Percentiles rank a stretch among this genome's conserved stretches.
These are phyloP conservation scores for Drosophila pallidifrons DNA, from an alignment of 1,140 invertebrate species.

Conservation along the genomic window DNA sequence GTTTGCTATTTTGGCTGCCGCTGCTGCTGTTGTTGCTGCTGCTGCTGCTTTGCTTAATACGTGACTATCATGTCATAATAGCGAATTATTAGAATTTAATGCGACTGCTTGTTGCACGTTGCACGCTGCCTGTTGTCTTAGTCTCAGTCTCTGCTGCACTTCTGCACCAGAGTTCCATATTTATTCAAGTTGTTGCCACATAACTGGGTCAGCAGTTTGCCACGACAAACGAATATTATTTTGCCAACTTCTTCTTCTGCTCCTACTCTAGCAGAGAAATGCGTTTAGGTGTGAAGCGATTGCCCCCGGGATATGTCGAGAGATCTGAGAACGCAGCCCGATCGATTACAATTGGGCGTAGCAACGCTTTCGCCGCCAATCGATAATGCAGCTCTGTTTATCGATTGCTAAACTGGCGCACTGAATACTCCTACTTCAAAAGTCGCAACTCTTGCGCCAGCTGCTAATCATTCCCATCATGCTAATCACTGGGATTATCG, in stretches of 20 bases:
- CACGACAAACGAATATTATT: conserved; percentile 30
- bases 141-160: neutral
- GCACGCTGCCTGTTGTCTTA: neutral
- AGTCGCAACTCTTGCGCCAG: conserved; percentile 15
- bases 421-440: neutral
- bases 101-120: conserved; percentile 38
- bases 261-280: conserved; percentile 10
- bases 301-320: conserved; percentile 27
- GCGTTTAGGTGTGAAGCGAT: conserved; percentile 65
- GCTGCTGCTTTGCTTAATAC: conserved; percentile 68
- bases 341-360: conserved; percentile 27
- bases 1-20: conserved; percentile 69
- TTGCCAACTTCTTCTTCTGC: neutral
- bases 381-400: conserved; percentile 33
- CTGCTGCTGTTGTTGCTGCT: conserved; percentile 52
- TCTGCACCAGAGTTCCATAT: conserved; percentile 49
- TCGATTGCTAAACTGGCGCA: conserved; percentile 33
- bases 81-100: conserved; percentile 84
- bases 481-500: conserved; percentile 44
- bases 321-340: conserved; percentile 33
- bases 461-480: conserved; percentile 46
- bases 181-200: conserved; percentile 47
- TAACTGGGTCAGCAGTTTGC: conserved; percentile 50
- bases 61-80: conserved; percentile 83
- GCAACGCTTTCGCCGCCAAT: conserved; percentile 50